A percentile compares a stretch with the other conserved stretches of the same genome.
These are phyloP conservation scores for Anadara kagoshimensis DNA, from an alignment of 1,140 invertebrate genomes.

Conservation along the genomic window DNA sequence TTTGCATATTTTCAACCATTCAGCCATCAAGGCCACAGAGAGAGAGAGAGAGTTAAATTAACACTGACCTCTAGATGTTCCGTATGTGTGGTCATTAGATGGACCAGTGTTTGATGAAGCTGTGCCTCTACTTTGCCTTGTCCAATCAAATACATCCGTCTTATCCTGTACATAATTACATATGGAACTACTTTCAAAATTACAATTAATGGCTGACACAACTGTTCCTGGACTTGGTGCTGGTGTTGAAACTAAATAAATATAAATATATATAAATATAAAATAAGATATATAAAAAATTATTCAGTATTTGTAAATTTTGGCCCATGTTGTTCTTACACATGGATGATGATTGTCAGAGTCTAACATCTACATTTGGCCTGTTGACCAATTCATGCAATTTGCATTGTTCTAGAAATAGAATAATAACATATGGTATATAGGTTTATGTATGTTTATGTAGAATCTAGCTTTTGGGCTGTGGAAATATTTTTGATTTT, in stretches of 20 bases:
- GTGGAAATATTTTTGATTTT: too few species aligned
- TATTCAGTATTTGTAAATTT: too few species aligned
- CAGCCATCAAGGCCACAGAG: not conserved
- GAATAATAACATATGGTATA: too few species aligned
- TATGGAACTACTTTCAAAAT: slow-evolving; percentile 79
- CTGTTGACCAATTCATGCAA: too few species aligned
- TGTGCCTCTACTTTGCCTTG: slow-evolving; percentile 46
- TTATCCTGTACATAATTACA: slow-evolving; percentile 85
- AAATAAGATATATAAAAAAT: not conserved
- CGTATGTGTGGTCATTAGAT: slow-evolving; percentile 64
- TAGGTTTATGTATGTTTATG: too few species aligned
- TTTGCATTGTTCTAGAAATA: too few species aligned
- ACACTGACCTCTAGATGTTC: slow-evolving; percentile 49
- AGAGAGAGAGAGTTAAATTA: not conserved
- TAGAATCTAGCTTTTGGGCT: too few species aligned
- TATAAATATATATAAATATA: not conserved
- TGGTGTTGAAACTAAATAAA: slow-evolving; percentile 1
- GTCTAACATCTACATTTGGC: too few species aligned
- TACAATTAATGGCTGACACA: slow-evolving; percentile 38
- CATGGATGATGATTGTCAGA: too few species aligned
- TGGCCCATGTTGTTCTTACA: too few species aligned
- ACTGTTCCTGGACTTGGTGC: slow-evolving; percentile 2
- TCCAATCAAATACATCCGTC: slow-evolving; percentile 70
- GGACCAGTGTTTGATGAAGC: slow-evolving; percentile 53
- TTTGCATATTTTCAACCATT: too few species aligned